Evolutionary conservation across 1,140 invertebrate genomes (phyloP).

Genomic region (Temnothorax nylanderi): DNA sequence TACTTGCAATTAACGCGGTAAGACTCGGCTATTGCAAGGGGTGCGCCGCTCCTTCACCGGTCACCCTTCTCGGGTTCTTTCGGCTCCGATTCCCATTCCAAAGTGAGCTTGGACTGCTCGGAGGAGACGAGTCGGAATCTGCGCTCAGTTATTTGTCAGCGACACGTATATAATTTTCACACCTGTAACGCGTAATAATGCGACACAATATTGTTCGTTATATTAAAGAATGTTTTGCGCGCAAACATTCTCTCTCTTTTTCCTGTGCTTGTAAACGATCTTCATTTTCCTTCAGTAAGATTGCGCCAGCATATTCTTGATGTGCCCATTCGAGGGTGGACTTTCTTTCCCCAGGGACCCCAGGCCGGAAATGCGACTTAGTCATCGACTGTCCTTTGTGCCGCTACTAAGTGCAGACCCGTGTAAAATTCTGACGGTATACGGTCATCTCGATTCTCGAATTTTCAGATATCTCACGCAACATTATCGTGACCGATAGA

Average conservation of each 20-base stretch:
- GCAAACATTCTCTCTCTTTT: conserved; percentile 34
- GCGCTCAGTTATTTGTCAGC: neutral
- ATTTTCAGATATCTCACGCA: neutral
- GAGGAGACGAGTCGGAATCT: neutral
- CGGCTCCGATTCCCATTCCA: neutral
- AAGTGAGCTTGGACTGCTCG: neutral
- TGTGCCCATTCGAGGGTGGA: neutral
- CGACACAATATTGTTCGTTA: conserved; percentile 33
- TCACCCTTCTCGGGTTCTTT: neutral
- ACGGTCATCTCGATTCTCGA: neutral
- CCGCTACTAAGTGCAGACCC: conserved; percentile 63
- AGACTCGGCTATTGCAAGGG: conserved; percentile 71
- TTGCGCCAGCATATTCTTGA: neutral
- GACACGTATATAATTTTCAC: neutral
- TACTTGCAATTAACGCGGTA: conserved; percentile 79
- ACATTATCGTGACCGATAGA: neutral
- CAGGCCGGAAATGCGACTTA: conserved; percentile 66
- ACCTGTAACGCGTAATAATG: neutral
- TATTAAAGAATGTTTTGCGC: neutral
- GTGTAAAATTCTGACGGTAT: conserved; percentile 65
- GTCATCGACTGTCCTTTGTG: conserved; percentile 67
- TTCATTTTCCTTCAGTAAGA: neutral
- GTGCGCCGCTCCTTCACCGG: conserved; percentile 7
- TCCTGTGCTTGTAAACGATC: neutral
- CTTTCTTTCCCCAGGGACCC: neutral